These are phyloP conservation scores for Diogma glabrata DNA, from an alignment of 2,888 invertebrate genomes.

Conservation along the genomic window DNA sequence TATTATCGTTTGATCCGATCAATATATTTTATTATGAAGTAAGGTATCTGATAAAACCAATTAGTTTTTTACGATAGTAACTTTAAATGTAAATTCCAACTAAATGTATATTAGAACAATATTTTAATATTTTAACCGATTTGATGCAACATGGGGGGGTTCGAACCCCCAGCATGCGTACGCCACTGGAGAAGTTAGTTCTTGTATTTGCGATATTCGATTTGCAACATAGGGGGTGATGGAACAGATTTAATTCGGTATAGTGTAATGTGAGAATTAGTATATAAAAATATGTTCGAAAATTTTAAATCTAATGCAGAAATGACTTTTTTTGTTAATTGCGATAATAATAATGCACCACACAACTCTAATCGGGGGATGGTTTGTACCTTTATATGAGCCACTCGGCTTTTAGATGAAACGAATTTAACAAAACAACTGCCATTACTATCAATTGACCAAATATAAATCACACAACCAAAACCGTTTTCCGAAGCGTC, in stretches of 20 bases:
- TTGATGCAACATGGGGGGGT: no score
- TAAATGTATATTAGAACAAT: no score
- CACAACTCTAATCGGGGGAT: not conserved
- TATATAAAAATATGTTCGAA: not conserved
- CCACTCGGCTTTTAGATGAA: not conserved
- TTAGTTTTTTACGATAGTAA: no score
- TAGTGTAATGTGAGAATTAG: not conserved
- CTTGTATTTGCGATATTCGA: not conserved
- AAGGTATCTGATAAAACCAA: no score
- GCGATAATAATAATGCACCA: not conserved
- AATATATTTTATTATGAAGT: no score
- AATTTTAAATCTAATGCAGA: not conserved
- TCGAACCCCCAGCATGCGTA: no score
- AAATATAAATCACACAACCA: not conserved
- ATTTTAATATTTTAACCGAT: no score
- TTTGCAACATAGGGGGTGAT: not conserved
- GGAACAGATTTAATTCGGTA: not conserved
- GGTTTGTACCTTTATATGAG: not conserved
- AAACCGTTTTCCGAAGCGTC: not conserved
- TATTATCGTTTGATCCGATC: no score
- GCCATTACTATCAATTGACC: not conserved
- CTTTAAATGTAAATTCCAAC: no score
- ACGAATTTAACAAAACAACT: not conserved
- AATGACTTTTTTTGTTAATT: not conserved
- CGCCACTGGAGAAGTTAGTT: not conserved